Base-by-base conservation (phyloP, 2,888 invertebrate genomes). In the Zaprionus obscuricornis region DNA sequence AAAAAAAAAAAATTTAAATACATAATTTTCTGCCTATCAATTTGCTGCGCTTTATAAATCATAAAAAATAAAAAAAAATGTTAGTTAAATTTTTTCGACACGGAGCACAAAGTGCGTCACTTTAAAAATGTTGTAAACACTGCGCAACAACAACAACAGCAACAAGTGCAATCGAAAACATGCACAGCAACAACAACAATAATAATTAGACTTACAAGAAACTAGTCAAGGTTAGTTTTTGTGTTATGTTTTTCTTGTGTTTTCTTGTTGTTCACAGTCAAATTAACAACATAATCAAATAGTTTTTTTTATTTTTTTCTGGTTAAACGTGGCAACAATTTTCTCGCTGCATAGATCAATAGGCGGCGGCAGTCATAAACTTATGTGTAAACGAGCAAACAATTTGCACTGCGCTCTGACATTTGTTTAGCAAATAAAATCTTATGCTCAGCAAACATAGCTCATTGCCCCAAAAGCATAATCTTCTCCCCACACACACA, bases 1-100 rank as follows among this genome's bases (percentile, higher is more conserved):
- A n/a, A n/a, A n/a, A n/a, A n/a, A n/a, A n/a, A n/a, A n/a, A 18
- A 57, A 58, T 29, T 46, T 67, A 77, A 81, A 59, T 58, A 37
- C 64, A 62, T 40, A 50, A 57, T 72, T 69, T 63, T 3, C 33
- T 33, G 66, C n/a, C n/a, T n/a, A n/a, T 16, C 66, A 16, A 59
- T 50, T 56, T 36, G 37, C 18, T n/a, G 22, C 57, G 20, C 45
- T 57, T 64, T 69, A 37, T 47, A 27, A 42, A 24, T 18, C 51
- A 42, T 65, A 22, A 51, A 55, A 43, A 22, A 22, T 5, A 22
- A 22, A 22, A 22, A 22, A 22, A 22, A 22, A 22, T n/a, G n/a
- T n/a, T n/a, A n/a, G n/a, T n/a, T n/a, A n/a, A 43, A 52, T 43
- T 63, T 51, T 51, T 17, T 13, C 1, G 50, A 29, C 29, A 29